Conservation (phyloP, 2,888 invertebrate genomes). For the Sarcophaga rosellei region DNA sequence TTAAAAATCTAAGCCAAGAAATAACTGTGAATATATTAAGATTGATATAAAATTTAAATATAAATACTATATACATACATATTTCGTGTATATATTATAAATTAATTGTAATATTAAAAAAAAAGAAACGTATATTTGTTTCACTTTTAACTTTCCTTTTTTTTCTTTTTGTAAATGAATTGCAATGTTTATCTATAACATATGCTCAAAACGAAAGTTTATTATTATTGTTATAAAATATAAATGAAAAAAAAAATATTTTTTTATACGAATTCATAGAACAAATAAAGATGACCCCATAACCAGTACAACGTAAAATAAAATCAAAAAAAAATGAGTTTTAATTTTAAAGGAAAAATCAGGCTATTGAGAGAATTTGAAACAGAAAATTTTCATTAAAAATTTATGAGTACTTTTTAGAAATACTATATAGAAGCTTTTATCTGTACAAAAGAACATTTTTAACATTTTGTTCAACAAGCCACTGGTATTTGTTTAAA, state of each 20-base stretch:
- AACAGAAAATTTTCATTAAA: too few relatives aligned
- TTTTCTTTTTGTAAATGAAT: not conserved
- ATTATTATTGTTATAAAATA: conserved; percentile 47
- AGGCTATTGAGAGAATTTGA: too few relatives aligned
- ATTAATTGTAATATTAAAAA: not conserved
- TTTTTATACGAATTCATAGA: conserved; percentile 64
- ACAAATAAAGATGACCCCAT: conserved; percentile 45
- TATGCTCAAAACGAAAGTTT: conserved; percentile 25
- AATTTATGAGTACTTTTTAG: too few relatives aligned
- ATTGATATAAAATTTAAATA: conserved; percentile 35
- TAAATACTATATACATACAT: not conserved
- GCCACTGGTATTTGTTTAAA: conserved; percentile 22
- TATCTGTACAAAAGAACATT: conserved; percentile 22
- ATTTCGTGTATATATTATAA: conserved; percentile 19
- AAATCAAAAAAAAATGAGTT: not conserved
- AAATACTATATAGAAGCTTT: too few relatives aligned
- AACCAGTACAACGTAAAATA: conserved; percentile 32
- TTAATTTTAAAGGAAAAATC: not conserved
- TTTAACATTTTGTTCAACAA: conserved; percentile 39
- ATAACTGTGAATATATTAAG: conserved; percentile 56
- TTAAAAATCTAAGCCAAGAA: conserved; percentile 45
- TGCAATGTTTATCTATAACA: not conserved
- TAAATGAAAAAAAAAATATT: conserved; percentile 37
- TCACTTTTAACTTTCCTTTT: too few relatives aligned
- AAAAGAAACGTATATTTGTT: not conserved